Evolutionary conservation across 2,888 invertebrate genomes (phyloP).

Genomic region (Troides helena): DNA sequence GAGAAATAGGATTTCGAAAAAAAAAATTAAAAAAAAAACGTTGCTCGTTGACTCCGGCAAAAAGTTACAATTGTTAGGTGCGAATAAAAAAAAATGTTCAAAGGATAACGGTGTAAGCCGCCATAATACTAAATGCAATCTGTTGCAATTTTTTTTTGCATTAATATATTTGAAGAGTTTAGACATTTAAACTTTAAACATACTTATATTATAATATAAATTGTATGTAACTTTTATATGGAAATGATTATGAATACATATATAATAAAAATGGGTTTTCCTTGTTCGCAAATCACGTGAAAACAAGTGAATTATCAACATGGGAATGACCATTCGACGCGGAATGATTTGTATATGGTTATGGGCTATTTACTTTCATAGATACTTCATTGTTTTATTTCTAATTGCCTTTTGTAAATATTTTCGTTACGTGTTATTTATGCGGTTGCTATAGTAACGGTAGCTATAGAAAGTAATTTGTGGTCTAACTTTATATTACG

Average conservation of each 20-base stretch:
- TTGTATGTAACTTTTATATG: not conserved
- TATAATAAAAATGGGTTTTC: too few relatives aligned
- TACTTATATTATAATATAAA: not conserved
- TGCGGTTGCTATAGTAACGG: too few relatives aligned
- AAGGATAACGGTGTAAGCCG: slow-evolving; percentile 65
- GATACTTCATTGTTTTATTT: too few relatives aligned
- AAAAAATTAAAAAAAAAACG: slow-evolving; percentile 50
- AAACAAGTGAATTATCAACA: too few relatives aligned
- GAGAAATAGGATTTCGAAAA: slow-evolving; percentile 74
- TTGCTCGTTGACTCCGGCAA: slow-evolving; percentile 74
- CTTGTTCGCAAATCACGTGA: too few relatives aligned
- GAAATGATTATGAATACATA: not conserved
- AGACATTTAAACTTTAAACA: not conserved
- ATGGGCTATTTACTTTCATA: too few relatives aligned
- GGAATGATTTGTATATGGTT: too few relatives aligned
- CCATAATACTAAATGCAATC: slow-evolving; percentile 69
- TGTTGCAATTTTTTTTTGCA: slow-evolving; percentile 52
- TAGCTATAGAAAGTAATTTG: too few relatives aligned
- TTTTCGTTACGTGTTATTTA: too few relatives aligned
- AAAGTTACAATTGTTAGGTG: slow-evolving; percentile 60
- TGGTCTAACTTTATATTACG: too few relatives aligned
- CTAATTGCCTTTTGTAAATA: too few relatives aligned
- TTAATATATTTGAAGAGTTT: not conserved
- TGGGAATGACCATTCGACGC: too few relatives aligned
- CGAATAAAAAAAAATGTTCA: slow-evolving; percentile 47